phyloP scores from a whole-genome alignment of 2,888 invertebrate species.

The Callosobruchus maculatus region DNA sequence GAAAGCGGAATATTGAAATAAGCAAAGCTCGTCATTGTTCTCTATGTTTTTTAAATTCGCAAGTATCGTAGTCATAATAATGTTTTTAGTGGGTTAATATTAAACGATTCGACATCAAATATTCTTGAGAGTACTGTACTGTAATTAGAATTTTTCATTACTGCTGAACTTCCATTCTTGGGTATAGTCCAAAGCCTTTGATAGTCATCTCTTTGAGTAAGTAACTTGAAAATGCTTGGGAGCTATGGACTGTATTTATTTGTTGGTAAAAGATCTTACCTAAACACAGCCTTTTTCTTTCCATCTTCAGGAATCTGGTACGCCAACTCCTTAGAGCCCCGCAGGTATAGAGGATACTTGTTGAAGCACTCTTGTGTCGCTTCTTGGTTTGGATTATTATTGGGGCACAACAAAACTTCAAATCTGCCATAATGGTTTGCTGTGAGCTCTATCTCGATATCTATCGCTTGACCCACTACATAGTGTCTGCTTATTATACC shows the following conservation, averaged over 20 bases:
- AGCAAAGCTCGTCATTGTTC: too few species aligned
- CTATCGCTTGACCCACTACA: constrained; percentile 81
- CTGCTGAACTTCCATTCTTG: too few species aligned
- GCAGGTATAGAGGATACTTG: constrained; percentile 69
- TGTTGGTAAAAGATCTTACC: constrained; percentile 47
- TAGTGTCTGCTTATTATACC: constrained; percentile 74
- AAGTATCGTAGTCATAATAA: too few species aligned
- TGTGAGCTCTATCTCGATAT: constrained; percentile 81
- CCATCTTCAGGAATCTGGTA: constrained; percentile 41
- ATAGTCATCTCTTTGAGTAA: too few species aligned
- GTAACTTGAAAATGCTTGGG: too few species aligned
- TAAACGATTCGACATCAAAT: too few species aligned
- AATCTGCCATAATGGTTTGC: constrained; percentile 88
- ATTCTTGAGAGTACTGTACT: too few species aligned
- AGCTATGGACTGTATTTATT: too few species aligned
- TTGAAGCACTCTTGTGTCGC: constrained; percentile 83
- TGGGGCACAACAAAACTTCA: constrained; percentile 80
- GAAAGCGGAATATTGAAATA: too few species aligned
- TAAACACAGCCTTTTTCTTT: constrained; percentile 47
- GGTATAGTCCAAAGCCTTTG: too few species aligned
- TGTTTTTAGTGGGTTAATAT: background rate
- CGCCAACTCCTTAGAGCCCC: constrained; percentile 65
- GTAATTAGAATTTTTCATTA: too few species aligned
- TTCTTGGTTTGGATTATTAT: constrained; percentile 74
- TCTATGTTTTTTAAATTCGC: too few species aligned